A percentile compares a stretch with the other conserved stretches of the same genome.
Conservation (phyloP, 2,888 invertebrate species). For the Psococerastis gibbosa region DNA sequence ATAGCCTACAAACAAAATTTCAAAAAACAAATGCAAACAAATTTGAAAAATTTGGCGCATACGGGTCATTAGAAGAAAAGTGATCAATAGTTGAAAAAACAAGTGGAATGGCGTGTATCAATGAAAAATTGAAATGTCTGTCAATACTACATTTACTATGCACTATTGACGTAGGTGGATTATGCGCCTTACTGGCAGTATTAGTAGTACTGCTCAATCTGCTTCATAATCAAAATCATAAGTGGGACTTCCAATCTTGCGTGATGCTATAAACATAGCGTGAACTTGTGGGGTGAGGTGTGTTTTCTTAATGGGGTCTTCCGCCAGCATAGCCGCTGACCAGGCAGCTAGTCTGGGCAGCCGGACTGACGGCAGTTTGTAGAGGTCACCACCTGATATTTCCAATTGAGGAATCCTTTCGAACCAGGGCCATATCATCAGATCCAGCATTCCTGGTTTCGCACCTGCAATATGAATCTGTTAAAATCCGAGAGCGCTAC, state of each 20-base stretch:
- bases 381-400: conserved; percentile 38
- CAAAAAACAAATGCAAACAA: too few relatives aligned
- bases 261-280: conserved; percentile 46
- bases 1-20: too few relatives aligned
- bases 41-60: too few relatives aligned
- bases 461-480: conserved; percentile 32
- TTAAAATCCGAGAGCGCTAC: too few relatives aligned
- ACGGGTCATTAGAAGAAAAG: too few relatives aligned
- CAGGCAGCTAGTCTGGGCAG: conserved; percentile 48
- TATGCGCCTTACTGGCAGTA: too few relatives aligned
- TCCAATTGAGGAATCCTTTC: conserved; percentile 44
- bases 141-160: too few relatives aligned
- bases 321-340: conserved; percentile 47
- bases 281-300: conserved; percentile 48
- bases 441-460: conserved; percentile 58
- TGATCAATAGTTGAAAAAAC: too few relatives aligned
- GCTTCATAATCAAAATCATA: conserved; percentile 40
- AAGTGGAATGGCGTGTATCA: too few relatives aligned
- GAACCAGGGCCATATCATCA: conserved; percentile 74
- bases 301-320: conserved; percentile 46
- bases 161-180: too few relatives aligned
- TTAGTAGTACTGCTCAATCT: too few relatives aligned
- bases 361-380: conserved; percentile 41
- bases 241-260: conserved; percentile 42
- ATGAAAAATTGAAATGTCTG: too few relatives aligned